These are phyloP conservation scores for Cephus runcator DNA, from an alignment of 2,888 invertebrate genomes.

Conservation along the genomic window DNA sequence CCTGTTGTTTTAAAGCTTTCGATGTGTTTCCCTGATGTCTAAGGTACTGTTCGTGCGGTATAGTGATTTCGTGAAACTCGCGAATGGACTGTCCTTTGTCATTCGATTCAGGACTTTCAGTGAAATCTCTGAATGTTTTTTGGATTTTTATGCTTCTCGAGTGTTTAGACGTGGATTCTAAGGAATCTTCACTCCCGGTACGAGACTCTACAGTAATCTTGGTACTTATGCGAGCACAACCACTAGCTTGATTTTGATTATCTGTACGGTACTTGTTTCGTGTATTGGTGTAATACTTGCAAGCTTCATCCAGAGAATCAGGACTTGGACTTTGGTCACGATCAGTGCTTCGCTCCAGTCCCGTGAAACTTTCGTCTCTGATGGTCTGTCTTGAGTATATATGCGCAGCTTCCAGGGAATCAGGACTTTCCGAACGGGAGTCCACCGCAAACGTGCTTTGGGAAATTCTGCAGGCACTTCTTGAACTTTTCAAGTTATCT, in stretches of 20 bases:
- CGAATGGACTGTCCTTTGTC: background rate
- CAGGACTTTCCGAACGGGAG: background rate
- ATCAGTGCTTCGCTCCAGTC: background rate
- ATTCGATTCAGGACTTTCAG: background rate
- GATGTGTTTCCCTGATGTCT: background rate
- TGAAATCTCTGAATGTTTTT: background rate
- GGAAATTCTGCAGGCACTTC: background rate
- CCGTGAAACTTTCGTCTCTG: background rate
- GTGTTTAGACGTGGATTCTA: background rate
- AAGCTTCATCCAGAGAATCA: background rate
- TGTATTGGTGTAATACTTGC: background rate
- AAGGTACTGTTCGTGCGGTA: background rate
- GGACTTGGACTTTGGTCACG: background rate
- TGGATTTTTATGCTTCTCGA: background rate
- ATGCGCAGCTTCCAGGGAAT: background rate
- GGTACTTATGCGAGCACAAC: background rate
- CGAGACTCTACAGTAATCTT: background rate
- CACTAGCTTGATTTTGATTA: background rate
- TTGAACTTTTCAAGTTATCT: background rate
- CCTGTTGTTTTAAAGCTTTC: background rate
- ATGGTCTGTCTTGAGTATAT: background rate
- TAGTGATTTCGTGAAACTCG: background rate
- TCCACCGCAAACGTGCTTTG: background rate
- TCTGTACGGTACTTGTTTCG: background rate
- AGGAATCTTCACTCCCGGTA: slow-evolving; percentile 1